Base-by-base conservation (phyloP, 2,888 invertebrate species). In the Drosophila quinaria region DNA sequence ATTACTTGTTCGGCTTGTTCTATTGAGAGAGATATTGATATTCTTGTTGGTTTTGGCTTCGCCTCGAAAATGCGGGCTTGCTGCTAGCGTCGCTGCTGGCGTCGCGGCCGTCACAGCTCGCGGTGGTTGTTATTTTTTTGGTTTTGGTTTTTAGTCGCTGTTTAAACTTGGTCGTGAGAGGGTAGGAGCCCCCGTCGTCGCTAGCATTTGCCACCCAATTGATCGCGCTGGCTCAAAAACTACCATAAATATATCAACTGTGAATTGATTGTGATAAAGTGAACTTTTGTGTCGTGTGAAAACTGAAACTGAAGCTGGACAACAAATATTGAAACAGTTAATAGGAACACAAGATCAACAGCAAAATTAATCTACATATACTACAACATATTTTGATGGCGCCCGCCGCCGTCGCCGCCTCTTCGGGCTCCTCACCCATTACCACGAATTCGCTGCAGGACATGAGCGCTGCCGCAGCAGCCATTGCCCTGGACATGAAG, bases 161-260 rank as follows among this genome's bases (percentile, higher is more conserved):
- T 91, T 90, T 91, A 91, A 92, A 92, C 92, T 91, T 91, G 91
- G 92, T 91, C 89, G 92, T 92, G 91, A 91, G 92, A 91, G 91
- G 91, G 92, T 91, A 92, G 91, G 71, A 70, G 78, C 81, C 87
- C 78, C 81, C 68, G 73, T 80, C 52, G 71, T 70, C 41, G 41
- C 17, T 41, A 54, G 42, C 52, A 63, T 19, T 60, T 58, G 58
- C 67, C 72, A 63, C 67, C 66, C 74, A 70, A 62, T 41, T 64
- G 87, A 89, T 80, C 85, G 74, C 47, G 69, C 49, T 55, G 50
- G 46, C 70, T 62, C 22, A 55, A 63, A 39, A 55, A 19, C 37
- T 41, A 54, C 13, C n/a, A 37, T 37, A 17, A 37, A 17, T 37
- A 41, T 46, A 65, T 39, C 42, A 50, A 60, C 29, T 29, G 63